These are phyloP conservation scores for Morbakka virulenta DNA, from an alignment of 30 jellyfish, hydroid and myxozoan species.

Conservation along the genomic window DNA sequence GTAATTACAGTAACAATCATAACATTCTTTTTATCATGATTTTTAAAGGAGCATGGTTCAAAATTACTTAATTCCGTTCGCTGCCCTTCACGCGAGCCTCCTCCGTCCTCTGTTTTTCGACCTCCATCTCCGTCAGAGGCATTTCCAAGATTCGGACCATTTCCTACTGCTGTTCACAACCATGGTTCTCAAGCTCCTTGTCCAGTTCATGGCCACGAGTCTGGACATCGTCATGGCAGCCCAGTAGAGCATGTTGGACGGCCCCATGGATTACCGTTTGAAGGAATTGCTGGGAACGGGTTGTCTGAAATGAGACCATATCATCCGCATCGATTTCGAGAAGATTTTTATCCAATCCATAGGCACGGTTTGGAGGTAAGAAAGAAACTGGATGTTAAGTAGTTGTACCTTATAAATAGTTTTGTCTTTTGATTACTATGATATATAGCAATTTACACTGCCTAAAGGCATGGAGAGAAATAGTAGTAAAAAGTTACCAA, in stretches of 20 bases:
- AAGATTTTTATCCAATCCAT: slow-evolving; percentile 66
- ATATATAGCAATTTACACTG: no score
- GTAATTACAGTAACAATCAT: no score
- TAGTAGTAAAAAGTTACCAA: no score
- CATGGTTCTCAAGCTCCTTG: slow-evolving; percentile 84
- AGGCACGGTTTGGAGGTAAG: slow-evolving; percentile 74
- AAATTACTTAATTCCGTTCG: slow-evolving; percentile 44
- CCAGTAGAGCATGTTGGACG: slow-evolving; percentile 72
- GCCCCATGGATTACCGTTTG: slow-evolving; percentile 80
- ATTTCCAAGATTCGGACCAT: slow-evolving; percentile 63
- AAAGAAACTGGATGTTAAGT: no score
- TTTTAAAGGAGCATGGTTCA: slow-evolving; percentile 8
- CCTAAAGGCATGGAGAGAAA: no score
- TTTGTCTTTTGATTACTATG: no score
- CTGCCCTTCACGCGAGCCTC: slow-evolving; percentile 54
- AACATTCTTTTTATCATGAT: no score
- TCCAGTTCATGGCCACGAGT: slow-evolving; percentile 98
- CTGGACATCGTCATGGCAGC: slow-evolving; percentile 89
- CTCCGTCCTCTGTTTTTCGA: slow-evolving; percentile 59
- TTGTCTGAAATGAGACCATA: slow-evolving; percentile 61
- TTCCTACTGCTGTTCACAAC: slow-evolving; percentile 59
- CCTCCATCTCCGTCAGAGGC: slow-evolving; percentile 89
- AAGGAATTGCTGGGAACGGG: slow-evolving; percentile 42
- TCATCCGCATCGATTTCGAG: slow-evolving; percentile 82
- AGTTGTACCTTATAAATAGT: no score